Evolutionary conservation across 2,888 invertebrate species (phyloP).

Genomic region (Dioctria rufipes): DNA sequence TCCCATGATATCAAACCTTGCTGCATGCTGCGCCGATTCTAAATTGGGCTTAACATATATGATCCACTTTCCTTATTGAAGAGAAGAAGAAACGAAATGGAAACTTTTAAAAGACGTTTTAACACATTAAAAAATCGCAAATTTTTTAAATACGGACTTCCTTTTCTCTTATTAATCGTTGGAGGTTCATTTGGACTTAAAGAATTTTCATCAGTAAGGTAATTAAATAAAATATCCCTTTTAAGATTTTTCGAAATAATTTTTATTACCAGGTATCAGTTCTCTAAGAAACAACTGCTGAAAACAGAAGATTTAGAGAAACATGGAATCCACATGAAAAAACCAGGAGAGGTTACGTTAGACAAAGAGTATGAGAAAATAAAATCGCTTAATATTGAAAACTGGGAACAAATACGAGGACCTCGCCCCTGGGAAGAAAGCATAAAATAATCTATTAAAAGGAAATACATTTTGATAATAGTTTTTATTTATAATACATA

Average conservation of each 20-base stretch:
- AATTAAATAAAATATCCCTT: constrained; percentile 59
- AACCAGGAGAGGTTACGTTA: constrained; percentile 79
- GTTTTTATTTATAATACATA: no score
- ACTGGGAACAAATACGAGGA: constrained; percentile 89
- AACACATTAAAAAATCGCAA: constrained; percentile 62
- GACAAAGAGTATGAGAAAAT: constrained; percentile 84
- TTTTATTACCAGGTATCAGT: constrained; percentile 73
- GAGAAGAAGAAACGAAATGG: constrained; percentile 30
- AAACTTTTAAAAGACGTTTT: constrained; percentile 29
- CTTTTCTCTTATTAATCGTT: constrained; percentile 81
- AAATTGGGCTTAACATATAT: background rate
- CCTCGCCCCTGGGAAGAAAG: constrained; percentile 88
- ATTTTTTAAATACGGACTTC: constrained; percentile 77
- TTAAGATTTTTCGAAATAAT: background rate
- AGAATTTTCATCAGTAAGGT: constrained; percentile 84
- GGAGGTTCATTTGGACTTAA: constrained; percentile 84
- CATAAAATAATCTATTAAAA: background rate
- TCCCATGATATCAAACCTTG: no score
- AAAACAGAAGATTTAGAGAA: constrained; percentile 78
- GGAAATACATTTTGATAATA: background rate
- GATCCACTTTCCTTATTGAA: background rate
- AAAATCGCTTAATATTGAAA: constrained; percentile 81
- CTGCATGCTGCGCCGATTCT: no score
- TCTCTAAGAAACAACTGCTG: constrained; percentile 75
- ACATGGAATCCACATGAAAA: constrained; percentile 78